These are phyloP conservation scores for Vombatus ursinus DNA, from an alignment of 2,113 vertebrate species.

Conservation along the genomic window DNA sequence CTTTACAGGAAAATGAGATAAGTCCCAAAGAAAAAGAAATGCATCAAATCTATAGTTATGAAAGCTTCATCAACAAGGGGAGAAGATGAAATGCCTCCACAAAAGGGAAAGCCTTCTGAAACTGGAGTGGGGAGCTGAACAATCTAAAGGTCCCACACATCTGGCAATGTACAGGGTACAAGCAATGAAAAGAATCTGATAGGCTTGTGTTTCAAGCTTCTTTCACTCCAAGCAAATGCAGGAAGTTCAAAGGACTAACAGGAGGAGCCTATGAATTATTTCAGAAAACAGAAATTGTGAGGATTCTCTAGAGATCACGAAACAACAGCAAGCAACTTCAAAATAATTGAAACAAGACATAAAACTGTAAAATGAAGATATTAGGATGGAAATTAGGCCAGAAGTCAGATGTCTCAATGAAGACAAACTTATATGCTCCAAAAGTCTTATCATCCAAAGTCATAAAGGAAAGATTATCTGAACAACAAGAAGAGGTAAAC, in stretches of 20 bases:
- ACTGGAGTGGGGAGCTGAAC: too few species aligned
- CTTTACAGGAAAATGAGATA: too few species aligned
- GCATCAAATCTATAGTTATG: too few species aligned
- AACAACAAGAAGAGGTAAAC: not conserved
- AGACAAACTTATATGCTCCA: not conserved
- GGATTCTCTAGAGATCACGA: not conserved
- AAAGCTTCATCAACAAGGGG: too few species aligned
- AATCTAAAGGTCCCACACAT: too few species aligned
- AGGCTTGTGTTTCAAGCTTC: not conserved
- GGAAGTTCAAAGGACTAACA: not conserved
- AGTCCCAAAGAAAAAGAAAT: too few species aligned
- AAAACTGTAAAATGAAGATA: not conserved
- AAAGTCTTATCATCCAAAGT: not conserved
- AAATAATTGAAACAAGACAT: not conserved
- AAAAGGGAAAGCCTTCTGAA: too few species aligned
- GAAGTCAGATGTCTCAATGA: too few species aligned
- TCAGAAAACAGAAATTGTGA: not conserved
- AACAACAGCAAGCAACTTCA: not conserved
- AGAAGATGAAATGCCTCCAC: too few species aligned
- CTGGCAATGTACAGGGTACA: too few species aligned
- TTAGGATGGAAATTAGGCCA: too few species aligned
- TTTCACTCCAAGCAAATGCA: not conserved
- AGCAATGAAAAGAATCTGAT: too few species aligned
- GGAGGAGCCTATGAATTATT: not conserved
- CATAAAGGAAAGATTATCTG: not conserved